Base-by-base conservation (phyloP, 2,797 vertebrate genomes). In the Ctenosaura bakeri region DNA sequence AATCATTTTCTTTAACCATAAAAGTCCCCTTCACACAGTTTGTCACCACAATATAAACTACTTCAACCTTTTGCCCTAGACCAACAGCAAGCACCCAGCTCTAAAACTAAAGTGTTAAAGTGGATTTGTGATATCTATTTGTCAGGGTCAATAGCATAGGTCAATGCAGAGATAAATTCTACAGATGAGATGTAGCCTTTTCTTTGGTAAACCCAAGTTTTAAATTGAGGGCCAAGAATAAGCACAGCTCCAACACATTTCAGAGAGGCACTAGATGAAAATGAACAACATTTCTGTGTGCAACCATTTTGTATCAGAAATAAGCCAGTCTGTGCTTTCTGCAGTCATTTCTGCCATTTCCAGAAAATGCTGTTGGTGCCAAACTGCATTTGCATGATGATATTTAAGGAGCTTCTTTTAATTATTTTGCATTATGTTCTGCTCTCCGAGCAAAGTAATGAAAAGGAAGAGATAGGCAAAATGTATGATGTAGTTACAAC, bases 151-250 rank as follows among this genome's bases (percentile, higher is more conserved):
- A 69, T 5, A 74, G 38, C 4, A 69, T 18, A 20, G 22, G 59
- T 74, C 78, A 4, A 0, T 81, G 66, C 24, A 78, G 81, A 83
- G 32, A 92, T 35, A 91, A 90, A 92, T 79, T 66, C 81, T 89
- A 62, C 26, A 69, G 77, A 84, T 42, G 66, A 88, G 22, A 76
- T 73, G 76, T 1, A 81, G 32, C 22, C 35, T 69, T 89, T 64
- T 22, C 7, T 38, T 87, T 62, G 38, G 81, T n/a, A 91, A 90
- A 90, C 18, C 20, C 88, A 38, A 88, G 69, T 82, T 89, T 91
- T 87, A 92, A 93, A 93, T 93, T 91, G 89, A 90, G 76, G 73
- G 85, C 64, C 54, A 71, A 74, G 42, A 86, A 79, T 66, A 90
- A 86, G 77, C 88, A 71, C 20, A 66, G 54, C 79, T 90, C 81